Evolutionary conservation across 2,888 invertebrate species (phyloP).

Genomic region (Tromatobia lineatoria): DNA sequence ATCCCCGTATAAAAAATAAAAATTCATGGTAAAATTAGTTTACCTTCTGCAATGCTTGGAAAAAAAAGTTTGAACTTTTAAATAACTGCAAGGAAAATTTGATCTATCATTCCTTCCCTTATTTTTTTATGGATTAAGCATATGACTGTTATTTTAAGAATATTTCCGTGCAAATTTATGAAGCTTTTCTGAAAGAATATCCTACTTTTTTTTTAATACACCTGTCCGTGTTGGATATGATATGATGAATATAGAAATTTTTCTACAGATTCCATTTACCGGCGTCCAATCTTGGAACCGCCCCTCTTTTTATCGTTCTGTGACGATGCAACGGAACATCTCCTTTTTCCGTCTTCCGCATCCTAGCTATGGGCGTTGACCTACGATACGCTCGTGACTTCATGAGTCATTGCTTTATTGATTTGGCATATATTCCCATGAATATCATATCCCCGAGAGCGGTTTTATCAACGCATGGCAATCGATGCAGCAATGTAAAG

Average conservation of each 20-base stretch:
- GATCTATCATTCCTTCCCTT: no score
- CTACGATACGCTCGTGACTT: constrained; percentile 59
- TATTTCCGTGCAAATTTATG: neutral
- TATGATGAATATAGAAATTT: neutral
- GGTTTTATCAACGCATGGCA: constrained; percentile 4
- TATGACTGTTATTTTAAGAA: neutral
- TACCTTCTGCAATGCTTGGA: no score
- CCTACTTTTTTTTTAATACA: neutral
- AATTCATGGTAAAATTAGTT: no score
- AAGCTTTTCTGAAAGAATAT: neutral
- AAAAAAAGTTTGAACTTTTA: no score
- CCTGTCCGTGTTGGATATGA: neutral
- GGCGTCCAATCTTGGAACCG: neutral
- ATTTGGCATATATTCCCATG: constrained; percentile 63
- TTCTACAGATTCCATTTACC: neutral
- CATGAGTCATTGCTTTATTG: constrained; percentile 64
- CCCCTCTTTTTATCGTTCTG: neutral
- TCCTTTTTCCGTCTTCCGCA: constrained; percentile 3
- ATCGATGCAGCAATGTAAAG: neutral
- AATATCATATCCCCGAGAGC: neutral
- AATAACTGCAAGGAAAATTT: no score
- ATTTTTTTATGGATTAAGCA: no score
- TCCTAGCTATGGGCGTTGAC: constrained; percentile 61
- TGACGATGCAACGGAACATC: constrained; percentile 7
- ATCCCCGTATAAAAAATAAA: no score